Percentiles rank a stretch among this genome's conserved stretches.
Conservation (phyloP, 2,113 vertebrate species). For the Haemorhous mexicanus region DNA sequence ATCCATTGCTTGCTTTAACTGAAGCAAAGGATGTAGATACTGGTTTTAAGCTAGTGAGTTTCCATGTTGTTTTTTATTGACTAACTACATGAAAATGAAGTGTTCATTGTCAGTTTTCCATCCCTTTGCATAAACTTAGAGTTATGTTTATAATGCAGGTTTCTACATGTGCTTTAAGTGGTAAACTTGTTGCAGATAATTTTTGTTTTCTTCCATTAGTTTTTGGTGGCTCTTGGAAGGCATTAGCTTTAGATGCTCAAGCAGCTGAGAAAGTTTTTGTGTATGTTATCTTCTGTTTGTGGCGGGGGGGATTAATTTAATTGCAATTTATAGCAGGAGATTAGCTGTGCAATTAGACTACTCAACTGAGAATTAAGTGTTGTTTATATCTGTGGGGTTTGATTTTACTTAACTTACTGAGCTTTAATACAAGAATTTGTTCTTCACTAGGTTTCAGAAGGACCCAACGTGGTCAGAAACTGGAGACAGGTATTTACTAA, state of each 20-base stretch:
- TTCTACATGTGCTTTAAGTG: neutral
- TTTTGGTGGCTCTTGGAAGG: neutral
- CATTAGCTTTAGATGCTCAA: neutral
- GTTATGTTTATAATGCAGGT: neutral
- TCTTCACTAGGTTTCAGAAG: slow-evolving; percentile 90
- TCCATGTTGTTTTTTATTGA: neutral
- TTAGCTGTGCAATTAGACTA: neutral
- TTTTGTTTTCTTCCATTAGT: neutral
- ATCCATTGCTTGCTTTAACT: neutral
- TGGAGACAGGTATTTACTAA: slow-evolving; percentile 96
- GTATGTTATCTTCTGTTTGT: neutral
- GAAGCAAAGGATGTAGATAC: neutral
- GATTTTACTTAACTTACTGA: neutral
- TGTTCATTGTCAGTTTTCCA: neutral
- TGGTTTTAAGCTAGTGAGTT: neutral
- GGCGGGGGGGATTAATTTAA: neutral
- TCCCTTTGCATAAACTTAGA: neutral
- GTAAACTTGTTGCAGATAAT: neutral
- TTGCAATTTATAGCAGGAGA: neutral
- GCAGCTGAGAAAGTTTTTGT: neutral
- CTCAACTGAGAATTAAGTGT: neutral
- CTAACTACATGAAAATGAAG: neutral
- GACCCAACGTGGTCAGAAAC: slow-evolving; percentile 98
- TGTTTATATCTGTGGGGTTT: neutral
- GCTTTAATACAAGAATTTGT: slow-evolving; percentile 49